A percentile compares a stretch with the other conserved stretches of the same genome.
These are phyloP conservation scores for Cyrtodaria siliqua DNA, from an alignment of 2,888 invertebrate species.

Conservation along the genomic window DNA sequence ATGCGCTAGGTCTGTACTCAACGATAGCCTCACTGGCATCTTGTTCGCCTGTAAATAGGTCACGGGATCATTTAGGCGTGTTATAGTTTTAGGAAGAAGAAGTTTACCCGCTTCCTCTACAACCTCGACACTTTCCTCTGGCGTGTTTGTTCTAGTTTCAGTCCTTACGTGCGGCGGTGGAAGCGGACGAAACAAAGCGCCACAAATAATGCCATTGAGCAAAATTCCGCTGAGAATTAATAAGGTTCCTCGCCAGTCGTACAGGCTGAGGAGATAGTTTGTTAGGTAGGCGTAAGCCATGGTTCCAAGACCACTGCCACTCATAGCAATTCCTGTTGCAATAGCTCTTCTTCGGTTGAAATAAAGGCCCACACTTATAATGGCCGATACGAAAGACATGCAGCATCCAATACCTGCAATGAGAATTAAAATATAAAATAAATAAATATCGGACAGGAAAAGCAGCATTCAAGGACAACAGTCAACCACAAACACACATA, in stretches of 20 bases:
- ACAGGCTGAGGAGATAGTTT: constrained; percentile 87
- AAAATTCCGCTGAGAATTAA: constrained; percentile 92
- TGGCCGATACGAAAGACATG: constrained; percentile 98
- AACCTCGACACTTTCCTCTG: constrained; percentile 2
- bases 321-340: constrained; percentile 98
- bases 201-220: constrained; percentile 95
- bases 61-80: background rate
- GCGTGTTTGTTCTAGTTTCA: background rate
- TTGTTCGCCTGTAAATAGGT: constrained; percentile 4
- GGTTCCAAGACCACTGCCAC: constrained; percentile 97
- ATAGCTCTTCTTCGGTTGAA: constrained; percentile 97
- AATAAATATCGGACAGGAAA: no score
- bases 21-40: constrained; percentile 22
- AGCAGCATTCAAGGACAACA: no score
- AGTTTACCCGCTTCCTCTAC: background rate
- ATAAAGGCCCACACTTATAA: constrained; percentile 98
- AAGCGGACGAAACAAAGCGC: constrained; percentile 95
- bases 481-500: no score
- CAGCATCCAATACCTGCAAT: constrained; percentile 95
- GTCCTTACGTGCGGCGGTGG: background rate
- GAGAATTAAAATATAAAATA: background rate
- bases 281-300: constrained; percentile 92
- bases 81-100: background rate
- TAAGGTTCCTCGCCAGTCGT: constrained; percentile 76
- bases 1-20: constrained; percentile 29